Evolutionary conservation across 2,113 vertebrate genomes (phyloP).

Genomic region (Mus musculus): DNA sequence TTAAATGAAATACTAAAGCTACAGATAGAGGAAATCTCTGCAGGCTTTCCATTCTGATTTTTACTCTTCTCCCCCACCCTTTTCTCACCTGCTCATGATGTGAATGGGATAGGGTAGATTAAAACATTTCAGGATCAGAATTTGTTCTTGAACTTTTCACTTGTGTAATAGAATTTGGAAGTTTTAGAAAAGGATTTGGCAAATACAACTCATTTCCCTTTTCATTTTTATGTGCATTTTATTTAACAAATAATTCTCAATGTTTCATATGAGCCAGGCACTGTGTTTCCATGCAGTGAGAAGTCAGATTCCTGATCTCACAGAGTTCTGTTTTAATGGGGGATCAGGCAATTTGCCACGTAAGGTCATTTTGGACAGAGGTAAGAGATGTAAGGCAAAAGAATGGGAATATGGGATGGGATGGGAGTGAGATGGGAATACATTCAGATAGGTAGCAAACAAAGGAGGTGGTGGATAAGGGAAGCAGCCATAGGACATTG

Average conservation of each 20-base stretch:
- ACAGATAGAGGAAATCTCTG: slow-evolving; percentile 1
- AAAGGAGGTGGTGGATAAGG: not conserved
- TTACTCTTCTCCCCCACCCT: not conserved
- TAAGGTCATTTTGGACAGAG: slow-evolving; percentile 36
- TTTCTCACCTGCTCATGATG: not conserved
- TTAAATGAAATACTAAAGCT: slow-evolving; percentile 53
- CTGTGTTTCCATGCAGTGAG: not conserved
- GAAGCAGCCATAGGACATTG: not conserved
- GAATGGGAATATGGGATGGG: not conserved
- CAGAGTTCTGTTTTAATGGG: not conserved
- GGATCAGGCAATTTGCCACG: not conserved
- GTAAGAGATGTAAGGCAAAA: not conserved
- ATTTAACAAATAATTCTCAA: slow-evolving; percentile 38
- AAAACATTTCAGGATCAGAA: slow-evolving; percentile 9
- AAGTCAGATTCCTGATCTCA: not conserved
- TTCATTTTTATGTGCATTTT: slow-evolving; percentile 21
- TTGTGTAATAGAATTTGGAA: not conserved
- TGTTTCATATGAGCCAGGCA: not conserved
- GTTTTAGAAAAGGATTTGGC: not conserved
- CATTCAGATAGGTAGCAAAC: not conserved
- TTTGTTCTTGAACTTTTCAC: not conserved
- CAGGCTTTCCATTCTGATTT: slow-evolving; percentile 23
- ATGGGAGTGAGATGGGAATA: not conserved
- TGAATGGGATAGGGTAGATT: not conserved
- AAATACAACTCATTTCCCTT: slow-evolving; percentile 20